A percentile compares a stretch with the other conserved stretches of the same genome.
Evolutionary conservation across 1,140 invertebrate genomes (phyloP).

Genomic region (Drosophila sproati): DNA sequence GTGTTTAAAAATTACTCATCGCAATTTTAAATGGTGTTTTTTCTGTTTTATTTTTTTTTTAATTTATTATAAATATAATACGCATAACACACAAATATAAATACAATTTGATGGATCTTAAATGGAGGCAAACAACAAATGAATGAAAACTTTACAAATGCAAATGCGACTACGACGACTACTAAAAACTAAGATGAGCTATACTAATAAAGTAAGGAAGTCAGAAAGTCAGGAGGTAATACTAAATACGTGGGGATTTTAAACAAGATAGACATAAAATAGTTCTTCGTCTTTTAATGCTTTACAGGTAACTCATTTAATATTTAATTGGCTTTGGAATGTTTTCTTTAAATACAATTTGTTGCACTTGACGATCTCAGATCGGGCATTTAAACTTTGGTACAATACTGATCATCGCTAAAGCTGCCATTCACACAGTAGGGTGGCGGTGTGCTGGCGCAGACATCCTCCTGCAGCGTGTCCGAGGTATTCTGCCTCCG

Average conservation of each 20-base stretch:
- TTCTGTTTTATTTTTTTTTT: background rate
- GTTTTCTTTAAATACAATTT: constrained; percentile 18
- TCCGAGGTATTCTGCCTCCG: constrained; percentile 67
- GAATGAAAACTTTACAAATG: constrained; percentile 45
- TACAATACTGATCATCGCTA: constrained; percentile 69
- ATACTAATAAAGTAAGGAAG: background rate
- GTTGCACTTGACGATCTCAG: constrained; percentile 2
- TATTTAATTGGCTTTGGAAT: constrained; percentile 57
- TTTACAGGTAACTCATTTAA: constrained; percentile 30
- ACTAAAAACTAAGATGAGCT: background rate
- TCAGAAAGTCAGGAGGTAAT: background rate
- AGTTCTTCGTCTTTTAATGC: background rate
- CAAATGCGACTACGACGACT: constrained; percentile 13
- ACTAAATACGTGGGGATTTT: background rate
- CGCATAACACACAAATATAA: background rate
- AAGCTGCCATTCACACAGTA: constrained; percentile 61
- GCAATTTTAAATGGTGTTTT: background rate
- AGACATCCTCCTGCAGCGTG: constrained; percentile 73
- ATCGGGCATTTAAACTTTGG: constrained; percentile 51
- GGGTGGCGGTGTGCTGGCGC: constrained; percentile 67
- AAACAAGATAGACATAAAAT: background rate
- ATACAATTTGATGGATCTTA: background rate
- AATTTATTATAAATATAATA: constrained; percentile 9
- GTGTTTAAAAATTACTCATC: constrained; percentile 12
- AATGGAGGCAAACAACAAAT: background rate